Conservation (phyloP, 1,140 invertebrate species). For the Ganaspis sp. region DNA sequence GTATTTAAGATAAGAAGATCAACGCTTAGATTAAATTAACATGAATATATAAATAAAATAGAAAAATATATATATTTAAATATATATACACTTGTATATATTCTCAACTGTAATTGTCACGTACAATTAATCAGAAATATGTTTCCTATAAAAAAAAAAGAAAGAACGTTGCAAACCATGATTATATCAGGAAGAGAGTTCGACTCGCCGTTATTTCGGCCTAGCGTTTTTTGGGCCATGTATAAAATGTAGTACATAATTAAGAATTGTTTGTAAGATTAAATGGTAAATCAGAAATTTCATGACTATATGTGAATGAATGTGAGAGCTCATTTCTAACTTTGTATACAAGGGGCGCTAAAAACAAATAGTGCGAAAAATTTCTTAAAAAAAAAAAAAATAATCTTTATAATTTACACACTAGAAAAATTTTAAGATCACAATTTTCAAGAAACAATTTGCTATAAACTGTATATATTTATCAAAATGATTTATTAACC, state of each 20-base stretch:
- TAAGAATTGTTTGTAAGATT: constrained; percentile 37
- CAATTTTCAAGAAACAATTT: background rate
- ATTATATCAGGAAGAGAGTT: constrained; percentile 46
- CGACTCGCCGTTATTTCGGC: constrained; percentile 36
- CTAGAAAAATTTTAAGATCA: background rate
- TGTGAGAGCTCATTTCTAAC: constrained; percentile 14
- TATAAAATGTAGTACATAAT: constrained; percentile 34
- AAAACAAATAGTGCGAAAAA: background rate
- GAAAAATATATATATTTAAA: constrained; percentile 51
- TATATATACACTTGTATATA: constrained; percentile 40
- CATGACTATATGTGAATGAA: constrained; percentile 27
- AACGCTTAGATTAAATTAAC: constrained; percentile 63
- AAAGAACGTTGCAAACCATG: constrained; percentile 12
- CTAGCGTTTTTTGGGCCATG: background rate
- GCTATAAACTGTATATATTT: background rate
- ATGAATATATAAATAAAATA: constrained; percentile 42
- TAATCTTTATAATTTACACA: background rate
- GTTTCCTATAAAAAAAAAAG: constrained; percentile 34
- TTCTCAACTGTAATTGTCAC: constrained; percentile 11
- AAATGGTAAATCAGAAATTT: constrained; percentile 50
- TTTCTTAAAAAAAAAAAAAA: background rate
- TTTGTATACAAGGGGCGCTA: background rate
- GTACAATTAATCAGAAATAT: constrained; percentile 26
- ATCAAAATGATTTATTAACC: background rate
- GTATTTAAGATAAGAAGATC: constrained; percentile 50